Percentiles rank a stretch among this genome's conserved stretches.
Conservation (phyloP, 2,888 invertebrate genomes). For the Cryptops parisi region DNA sequence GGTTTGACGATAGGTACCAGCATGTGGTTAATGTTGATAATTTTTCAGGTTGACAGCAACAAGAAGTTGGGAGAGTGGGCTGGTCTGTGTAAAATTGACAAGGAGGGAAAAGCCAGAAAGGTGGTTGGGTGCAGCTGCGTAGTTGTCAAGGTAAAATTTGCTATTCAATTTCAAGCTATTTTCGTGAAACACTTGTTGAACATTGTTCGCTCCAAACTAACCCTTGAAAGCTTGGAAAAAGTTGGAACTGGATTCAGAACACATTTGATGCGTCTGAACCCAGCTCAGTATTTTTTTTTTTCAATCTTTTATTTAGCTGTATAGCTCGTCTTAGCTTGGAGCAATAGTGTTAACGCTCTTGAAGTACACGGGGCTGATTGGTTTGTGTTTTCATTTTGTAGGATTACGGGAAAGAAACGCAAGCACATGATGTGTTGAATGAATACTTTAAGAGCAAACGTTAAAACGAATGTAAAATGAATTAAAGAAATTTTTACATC, state of each 20-base stretch:
- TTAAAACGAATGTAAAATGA: constrained; percentile 17
- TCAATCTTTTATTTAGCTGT: background rate
- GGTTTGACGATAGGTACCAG: no score
- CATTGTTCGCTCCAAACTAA: no score
- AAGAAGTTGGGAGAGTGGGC: constrained; percentile 99
- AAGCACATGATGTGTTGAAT: constrained; percentile 83
- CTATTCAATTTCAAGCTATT: no score
- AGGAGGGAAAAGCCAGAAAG: constrained; percentile 96
- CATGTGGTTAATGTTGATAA: no score
- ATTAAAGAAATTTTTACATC: background rate
- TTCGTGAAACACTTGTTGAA: no score
- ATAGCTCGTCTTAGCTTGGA: no score
- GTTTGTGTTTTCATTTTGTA: constrained; percentile 33
- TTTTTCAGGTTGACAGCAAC: constrained; percentile 77
- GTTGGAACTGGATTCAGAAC: no score
- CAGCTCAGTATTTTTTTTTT: background rate
- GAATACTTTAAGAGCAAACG: constrained; percentile 64
- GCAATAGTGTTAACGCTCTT: no score
- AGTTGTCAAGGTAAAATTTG: constrained; percentile 73
- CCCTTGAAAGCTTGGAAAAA: no score
- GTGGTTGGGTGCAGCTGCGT: constrained; percentile 97
- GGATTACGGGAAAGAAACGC: constrained; percentile 97
- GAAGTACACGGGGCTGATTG: no score
- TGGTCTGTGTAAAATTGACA: constrained; percentile 98
- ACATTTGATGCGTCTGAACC: no score